Evolutionary conservation across 1,140 invertebrate species (phyloP), one percentile per base, ranked within the genome.

Genomic region (Heliconius himera): DNA sequence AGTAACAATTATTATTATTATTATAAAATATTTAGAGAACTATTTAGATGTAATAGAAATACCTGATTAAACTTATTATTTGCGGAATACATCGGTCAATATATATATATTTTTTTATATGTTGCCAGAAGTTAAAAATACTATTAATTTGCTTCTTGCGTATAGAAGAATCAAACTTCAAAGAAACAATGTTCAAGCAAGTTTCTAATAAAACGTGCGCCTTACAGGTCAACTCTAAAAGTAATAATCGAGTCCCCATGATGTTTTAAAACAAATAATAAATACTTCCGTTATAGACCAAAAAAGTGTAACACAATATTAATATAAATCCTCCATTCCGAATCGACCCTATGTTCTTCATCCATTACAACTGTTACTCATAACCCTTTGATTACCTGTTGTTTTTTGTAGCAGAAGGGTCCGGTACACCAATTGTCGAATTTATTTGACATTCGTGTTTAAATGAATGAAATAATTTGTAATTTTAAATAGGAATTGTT

Each of bases 311-410:
- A 89, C 82, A 85, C 81, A 89, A 90, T 88, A 85, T 76, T 74
- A 76, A 81, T 86, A 88, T 74, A 84, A 88, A 86, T 87, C 83
- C 83, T 86, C 84, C 73, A 86, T 89, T 89, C 77, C 74, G 82
- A 84, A 83, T 88, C 79, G 84, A 89, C 90, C 90, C 89, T 89
- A 66, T 85, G 71, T 86, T 89, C 90, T 89, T 87, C 89, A 83
- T 90, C 85, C 86, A 82, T 85, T 79, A 78, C 78, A 81, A 84
- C 80, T 87, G 85, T 83, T 88, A 83, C 84, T 82, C 80, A 73
- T 88, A 93, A 90, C 92, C 92, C 91, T 93, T 92, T 86, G 84
- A 87, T 90, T 91, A 91, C 91, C 91, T 92, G 91, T 87, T 82
- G 82, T 86, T 75, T 79, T 72, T 66, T 66, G 22, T 66, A 66